Evolutionary conservation across 2,113 vertebrate species (phyloP).

Genomic region (Fregata magnificens): DNA sequence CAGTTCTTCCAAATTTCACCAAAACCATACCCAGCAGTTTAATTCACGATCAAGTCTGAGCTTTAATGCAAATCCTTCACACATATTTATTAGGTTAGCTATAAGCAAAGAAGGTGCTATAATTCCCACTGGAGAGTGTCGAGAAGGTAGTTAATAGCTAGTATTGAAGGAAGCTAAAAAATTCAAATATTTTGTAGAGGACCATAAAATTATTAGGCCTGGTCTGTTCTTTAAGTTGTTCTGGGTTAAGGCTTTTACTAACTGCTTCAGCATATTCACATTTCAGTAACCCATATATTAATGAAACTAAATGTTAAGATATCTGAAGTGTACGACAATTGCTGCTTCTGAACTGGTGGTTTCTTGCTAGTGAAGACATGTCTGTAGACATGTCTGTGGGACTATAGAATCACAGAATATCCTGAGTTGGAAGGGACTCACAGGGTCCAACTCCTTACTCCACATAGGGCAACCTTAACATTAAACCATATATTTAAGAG

Average conservation of each 20-base stretch:
- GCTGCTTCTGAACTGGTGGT: background rate
- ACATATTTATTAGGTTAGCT: background rate
- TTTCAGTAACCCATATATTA: background rate
- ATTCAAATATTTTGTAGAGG: background rate
- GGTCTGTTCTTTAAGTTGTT: background rate
- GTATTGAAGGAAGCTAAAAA: background rate
- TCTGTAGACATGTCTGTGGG: background rate
- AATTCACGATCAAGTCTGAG: background rate
- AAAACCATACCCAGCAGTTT: background rate
- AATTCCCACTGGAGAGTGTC: background rate
- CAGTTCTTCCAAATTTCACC: background rate
- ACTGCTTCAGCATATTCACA: background rate
- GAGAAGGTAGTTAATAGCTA: background rate
- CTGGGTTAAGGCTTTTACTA: background rate
- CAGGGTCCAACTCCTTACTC: background rate
- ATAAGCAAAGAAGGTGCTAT: background rate
- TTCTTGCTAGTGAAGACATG: background rate
- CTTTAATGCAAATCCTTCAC: background rate
- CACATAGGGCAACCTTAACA: background rate
- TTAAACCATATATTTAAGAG: background rate
- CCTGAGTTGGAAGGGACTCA: background rate
- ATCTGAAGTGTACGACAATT: background rate
- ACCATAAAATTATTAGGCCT: background rate
- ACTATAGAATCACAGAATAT: background rate
- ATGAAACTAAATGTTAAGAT: background rate